phyloP scores from a whole-genome alignment of 2,113 vertebrate genomes.

The Phalacrocorax pelagicus region DNA sequence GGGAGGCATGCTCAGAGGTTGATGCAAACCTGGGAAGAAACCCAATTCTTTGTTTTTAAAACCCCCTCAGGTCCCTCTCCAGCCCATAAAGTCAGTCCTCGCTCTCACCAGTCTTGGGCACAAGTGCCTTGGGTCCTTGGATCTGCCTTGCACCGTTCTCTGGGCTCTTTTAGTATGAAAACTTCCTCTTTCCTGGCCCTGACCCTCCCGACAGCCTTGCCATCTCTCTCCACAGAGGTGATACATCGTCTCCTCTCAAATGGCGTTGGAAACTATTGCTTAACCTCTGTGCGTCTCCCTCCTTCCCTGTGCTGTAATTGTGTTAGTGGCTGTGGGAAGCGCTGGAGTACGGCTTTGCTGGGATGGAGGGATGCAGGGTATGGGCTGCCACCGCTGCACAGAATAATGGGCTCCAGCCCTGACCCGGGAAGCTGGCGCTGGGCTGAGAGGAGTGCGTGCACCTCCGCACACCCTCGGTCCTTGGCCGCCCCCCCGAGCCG shows the following conservation, averaged over 20 bases:
- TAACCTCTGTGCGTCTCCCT: neutral
- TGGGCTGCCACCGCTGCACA: rapidly evolving
- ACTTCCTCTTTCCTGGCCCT: neutral
- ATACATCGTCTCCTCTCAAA: neutral
- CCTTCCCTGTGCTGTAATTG: neutral
- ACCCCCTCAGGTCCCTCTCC: neutral
- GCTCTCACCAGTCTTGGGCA: neutral
- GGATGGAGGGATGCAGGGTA: neutral
- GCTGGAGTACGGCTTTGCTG: rapidly evolving
- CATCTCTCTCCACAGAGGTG: neutral
- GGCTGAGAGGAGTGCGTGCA: rapidly evolving
- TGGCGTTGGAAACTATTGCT: neutral
- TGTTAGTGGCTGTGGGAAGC: rapidly evolving
- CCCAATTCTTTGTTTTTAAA: neutral
- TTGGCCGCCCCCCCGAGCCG: rapidly evolving
- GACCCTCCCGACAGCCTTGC: neutral
- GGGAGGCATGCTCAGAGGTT: neutral
- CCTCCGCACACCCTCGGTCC: rapidly evolving
- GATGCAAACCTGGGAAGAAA: neutral
- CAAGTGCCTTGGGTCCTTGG: neutral
- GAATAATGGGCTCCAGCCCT: neutral
- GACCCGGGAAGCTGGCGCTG: rapidly evolving
- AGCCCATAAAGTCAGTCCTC: neutral
- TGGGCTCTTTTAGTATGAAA: neutral
- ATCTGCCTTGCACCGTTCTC: neutral